Evolutionary conservation across 2,113 vertebrate genomes (phyloP).

Genomic region (Helogale parvula): DNA sequence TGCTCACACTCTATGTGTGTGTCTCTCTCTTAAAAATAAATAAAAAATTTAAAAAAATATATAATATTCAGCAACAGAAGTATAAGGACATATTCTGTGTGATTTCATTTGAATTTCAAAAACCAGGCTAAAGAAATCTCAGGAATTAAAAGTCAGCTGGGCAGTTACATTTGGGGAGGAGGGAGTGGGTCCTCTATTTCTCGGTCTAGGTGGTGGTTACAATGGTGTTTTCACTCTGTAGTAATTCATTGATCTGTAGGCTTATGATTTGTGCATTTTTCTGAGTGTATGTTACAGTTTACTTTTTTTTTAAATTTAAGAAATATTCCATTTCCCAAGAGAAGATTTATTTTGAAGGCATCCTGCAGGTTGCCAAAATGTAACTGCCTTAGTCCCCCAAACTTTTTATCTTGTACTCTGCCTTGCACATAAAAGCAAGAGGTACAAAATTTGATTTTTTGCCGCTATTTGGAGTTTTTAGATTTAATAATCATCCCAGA

Average conservation of each 20-base stretch:
- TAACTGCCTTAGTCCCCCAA: background rate
- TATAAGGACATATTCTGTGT: background rate
- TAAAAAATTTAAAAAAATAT: too few relatives aligned
- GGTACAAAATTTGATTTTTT: slow-evolving; percentile 37
- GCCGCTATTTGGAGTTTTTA: background rate
- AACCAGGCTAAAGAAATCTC: background rate
- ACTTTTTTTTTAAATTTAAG: background rate
- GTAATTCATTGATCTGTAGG: background rate
- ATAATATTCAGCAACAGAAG: background rate
- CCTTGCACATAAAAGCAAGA: background rate
- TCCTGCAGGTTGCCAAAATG: background rate
- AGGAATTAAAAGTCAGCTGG: background rate
- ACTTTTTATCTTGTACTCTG: background rate
- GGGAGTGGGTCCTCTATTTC: background rate
- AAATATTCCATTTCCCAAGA: background rate
- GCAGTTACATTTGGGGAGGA: background rate
- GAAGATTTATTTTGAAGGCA: background rate
- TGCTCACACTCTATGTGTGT: too few relatives aligned
- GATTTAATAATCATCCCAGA: background rate
- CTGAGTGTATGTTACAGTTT: background rate
- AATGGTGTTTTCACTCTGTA: background rate
- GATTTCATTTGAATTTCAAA: background rate
- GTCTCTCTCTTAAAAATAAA: too few relatives aligned
- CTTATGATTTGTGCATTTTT: background rate
- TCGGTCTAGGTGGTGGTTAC: background rate